Evolutionary conservation across 2,888 invertebrate species (phyloP), one percentile per base, ranked within the genome.

Genomic region (Netelia melanura): DNA sequence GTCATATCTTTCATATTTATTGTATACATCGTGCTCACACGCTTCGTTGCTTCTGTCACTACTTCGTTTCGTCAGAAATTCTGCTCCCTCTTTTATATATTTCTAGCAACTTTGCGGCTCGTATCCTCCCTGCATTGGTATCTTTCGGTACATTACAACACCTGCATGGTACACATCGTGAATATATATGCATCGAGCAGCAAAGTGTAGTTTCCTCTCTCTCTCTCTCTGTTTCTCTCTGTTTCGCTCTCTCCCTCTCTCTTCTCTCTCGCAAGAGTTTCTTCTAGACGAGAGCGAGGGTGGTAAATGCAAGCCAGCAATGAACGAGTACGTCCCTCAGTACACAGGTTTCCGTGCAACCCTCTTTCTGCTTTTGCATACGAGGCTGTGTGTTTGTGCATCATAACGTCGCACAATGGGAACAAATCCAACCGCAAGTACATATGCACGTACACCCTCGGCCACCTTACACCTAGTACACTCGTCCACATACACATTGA

Each of bases 381-480:
- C 11, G 17, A 25, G 10, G n/a, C 21, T 43, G 21, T 74, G 74
- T 80, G 65, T 67, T 67, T 58, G 61, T 74, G 74, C 61, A 52
- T 74, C 65, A 74, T 81, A 74, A 74, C 58, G 58, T 58, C 2
- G 48, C 48, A 74, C 67, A 81, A 74, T 74, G 61, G 58, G 58
- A 81, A 54, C 71, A 38, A 71, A 56, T 30, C 54, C 58, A 81
- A 81, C 81, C 52, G 11, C 48, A 44, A 67, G 61, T 54, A 74
- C 21, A 21, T 58, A 21, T 9, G 2, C 58, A 21, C 10, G 6
- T 9, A 58, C 9, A 58, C 21, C 14, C 72, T 56, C 21, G 56
- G 71, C 21, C 17, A 25, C 62, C 14, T 62, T 62, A 30, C 10
- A 25, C 38, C 17, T 64, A 21, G 17, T 38, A 54, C 30, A 2